Evolutionary conservation across 2,888 invertebrate species (phyloP).

Genomic region (Hemicrepidius hirtus): DNA sequence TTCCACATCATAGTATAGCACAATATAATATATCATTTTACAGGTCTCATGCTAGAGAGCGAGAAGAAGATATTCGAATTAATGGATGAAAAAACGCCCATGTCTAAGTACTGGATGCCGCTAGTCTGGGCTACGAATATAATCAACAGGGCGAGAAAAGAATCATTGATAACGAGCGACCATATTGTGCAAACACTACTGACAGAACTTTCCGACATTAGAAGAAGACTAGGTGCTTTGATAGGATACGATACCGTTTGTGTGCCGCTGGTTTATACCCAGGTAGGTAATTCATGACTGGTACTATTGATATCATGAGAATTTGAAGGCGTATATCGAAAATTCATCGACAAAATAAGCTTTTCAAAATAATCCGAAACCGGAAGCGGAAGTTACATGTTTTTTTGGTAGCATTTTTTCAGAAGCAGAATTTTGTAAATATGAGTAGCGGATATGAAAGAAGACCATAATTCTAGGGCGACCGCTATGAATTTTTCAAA

Average conservation of each 20-base stretch:
- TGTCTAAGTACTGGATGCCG: conserved; percentile 96
- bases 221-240: conserved; percentile 87
- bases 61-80: conserved; percentile 94
- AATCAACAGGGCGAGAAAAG: conserved; percentile 90
- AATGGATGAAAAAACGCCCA: conserved; percentile 91
- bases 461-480: no score
- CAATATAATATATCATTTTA: not conserved
- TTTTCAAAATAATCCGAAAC: no score
- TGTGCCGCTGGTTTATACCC: conserved; percentile 93
- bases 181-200: conserved; percentile 94
- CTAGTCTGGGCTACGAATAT: conserved; percentile 95
- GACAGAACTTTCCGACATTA: conserved; percentile 91
- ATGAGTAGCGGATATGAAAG: no score
- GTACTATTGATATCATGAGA: no score
- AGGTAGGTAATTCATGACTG: conserved; percentile 81
- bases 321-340: no score
- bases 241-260: conserved; percentile 95
- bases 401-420: no score
- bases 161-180: conserved; percentile 89
- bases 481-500: no score
- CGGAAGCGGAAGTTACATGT: no score
- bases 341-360: no score
- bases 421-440: no score
- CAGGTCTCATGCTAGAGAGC: conserved; percentile 92
- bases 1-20: no score